Evolutionary conservation across 1,140 invertebrate genomes (phyloP).

Genomic region (Coenobita brevimanus): DNA sequence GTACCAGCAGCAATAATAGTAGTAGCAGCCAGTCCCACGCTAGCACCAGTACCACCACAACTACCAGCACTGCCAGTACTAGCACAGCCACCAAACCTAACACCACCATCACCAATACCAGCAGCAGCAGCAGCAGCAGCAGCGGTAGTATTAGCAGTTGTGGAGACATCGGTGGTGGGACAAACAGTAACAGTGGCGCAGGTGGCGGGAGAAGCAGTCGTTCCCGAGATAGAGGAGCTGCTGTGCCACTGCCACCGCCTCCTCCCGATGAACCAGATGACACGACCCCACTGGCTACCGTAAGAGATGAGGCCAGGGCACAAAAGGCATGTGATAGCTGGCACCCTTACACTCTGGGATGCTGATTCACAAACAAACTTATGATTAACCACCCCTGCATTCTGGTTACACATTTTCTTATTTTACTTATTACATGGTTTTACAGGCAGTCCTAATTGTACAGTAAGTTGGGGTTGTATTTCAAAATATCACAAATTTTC

Average conservation of each 20-base stretch:
- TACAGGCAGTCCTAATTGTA: too few relatives aligned
- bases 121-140: not conserved
- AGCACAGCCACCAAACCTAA: not conserved
- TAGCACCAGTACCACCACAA: not conserved
- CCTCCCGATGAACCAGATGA: constrained; percentile 54
- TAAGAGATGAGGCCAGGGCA: constrained; percentile 62
- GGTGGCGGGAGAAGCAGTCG: constrained; percentile 48
- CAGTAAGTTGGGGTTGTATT: too few relatives aligned
- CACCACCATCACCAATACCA: not conserved
- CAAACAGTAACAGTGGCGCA: constrained; percentile 1
- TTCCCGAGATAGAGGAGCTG: constrained; percentile 18
- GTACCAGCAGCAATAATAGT: not conserved
- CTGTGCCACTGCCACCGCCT: not conserved
- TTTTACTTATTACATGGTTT: too few relatives aligned
- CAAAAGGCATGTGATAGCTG: constrained; percentile 59
- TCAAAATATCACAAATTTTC: too few relatives aligned
- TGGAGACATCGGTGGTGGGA: not conserved
- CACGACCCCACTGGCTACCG: constrained; percentile 54
- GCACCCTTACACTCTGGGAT: too few relatives aligned
- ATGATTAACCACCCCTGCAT: too few relatives aligned
- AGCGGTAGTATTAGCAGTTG: not conserved
- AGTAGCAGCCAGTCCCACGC: not conserved
- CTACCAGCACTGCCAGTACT: not conserved
- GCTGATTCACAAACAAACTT: too few relatives aligned
- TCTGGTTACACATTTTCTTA: too few relatives aligned